Conservation (phyloP, 2,113 vertebrate genomes). For the Chaetodon auriga region DNA sequence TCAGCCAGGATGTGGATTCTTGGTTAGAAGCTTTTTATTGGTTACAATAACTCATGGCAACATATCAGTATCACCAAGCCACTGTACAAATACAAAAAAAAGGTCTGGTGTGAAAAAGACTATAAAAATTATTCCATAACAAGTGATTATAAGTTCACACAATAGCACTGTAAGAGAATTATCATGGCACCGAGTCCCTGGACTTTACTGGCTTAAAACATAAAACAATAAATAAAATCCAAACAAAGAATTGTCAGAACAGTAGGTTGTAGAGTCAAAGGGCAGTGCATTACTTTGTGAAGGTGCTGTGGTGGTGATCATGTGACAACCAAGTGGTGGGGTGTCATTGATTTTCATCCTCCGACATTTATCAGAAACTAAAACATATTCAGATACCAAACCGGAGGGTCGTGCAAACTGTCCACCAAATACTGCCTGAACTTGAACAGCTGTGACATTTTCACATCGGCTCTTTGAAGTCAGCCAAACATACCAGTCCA, state of each 20-base stretch:
- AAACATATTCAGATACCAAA: neutral
- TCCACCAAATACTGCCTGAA: constrained; percentile 29
- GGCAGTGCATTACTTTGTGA: constrained; percentile 85
- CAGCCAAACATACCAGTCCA: constrained; percentile 13
- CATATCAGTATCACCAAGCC: constrained; percentile 92
- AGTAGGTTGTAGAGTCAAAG: constrained; percentile 83
- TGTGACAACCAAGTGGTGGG: constrained; percentile 42
- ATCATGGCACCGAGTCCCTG: constrained; percentile 89
- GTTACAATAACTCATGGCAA: constrained; percentile 96
- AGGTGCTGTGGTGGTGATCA: constrained; percentile 49
- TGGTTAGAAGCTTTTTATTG: constrained; percentile 98
- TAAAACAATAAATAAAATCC: constrained; percentile 77
- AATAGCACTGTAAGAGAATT: constrained; percentile 89
- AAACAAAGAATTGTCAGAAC: constrained; percentile 75
- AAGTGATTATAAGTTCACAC: constrained; percentile 90
- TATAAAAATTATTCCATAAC: constrained; percentile 91
- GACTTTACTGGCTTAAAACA: constrained; percentile 87
- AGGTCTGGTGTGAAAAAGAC: constrained; percentile 88
- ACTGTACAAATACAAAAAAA: constrained; percentile 93
- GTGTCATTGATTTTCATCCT: neutral
- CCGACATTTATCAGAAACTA: neutral
- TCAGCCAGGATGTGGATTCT: constrained; percentile 42
- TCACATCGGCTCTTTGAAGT: constrained; percentile 4
- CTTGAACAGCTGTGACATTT: neutral
- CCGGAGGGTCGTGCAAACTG: constrained; percentile 16